These are phyloP conservation scores for Clarias fuscus DNA, from an alignment of 2,797 vertebrate genomes.

Conservation along the genomic window DNA sequence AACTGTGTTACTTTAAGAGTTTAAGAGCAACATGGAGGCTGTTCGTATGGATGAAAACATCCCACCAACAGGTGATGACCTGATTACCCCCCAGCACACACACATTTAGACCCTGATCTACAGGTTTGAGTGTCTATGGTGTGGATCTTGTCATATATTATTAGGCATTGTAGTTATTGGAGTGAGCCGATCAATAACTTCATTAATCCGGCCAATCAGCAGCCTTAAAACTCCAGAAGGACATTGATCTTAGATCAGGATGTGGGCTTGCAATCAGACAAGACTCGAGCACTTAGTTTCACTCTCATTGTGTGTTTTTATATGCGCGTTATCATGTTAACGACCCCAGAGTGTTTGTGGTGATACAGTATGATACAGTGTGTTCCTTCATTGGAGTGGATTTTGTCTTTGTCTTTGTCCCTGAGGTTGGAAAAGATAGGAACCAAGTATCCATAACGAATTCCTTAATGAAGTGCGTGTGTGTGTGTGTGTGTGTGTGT, in stretches of 20 bases:
- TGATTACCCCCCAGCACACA: not conserved
- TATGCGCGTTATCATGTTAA: not conserved
- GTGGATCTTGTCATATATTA: not conserved
- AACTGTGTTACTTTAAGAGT: not conserved
- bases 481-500: not conserved
- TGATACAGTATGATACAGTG: not conserved
- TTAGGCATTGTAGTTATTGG: not conserved
- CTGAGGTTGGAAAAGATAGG: not conserved
- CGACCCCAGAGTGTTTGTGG: not conserved
- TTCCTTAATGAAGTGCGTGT: too few species aligned
- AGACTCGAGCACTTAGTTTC: not conserved
- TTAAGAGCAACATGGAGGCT: not conserved
- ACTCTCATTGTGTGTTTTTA: not conserved
- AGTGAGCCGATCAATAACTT: not conserved
- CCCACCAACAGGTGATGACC: too few species aligned
- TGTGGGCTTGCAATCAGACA: slow-evolving; percentile 10
- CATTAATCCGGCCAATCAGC: slow-evolving; percentile 14
- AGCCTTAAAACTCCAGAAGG: not conserved
- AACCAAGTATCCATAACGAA: not conserved
- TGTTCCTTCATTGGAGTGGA: not conserved
- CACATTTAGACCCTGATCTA: not conserved
- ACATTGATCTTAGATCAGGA: not conserved
- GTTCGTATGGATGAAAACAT: not conserved
- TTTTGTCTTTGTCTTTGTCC: not conserved
- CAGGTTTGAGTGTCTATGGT: not conserved